phyloP scores from a whole-genome alignment of 35 echinoderm and acorn worm genomes.

The Lytechinus variegatus region DNA sequence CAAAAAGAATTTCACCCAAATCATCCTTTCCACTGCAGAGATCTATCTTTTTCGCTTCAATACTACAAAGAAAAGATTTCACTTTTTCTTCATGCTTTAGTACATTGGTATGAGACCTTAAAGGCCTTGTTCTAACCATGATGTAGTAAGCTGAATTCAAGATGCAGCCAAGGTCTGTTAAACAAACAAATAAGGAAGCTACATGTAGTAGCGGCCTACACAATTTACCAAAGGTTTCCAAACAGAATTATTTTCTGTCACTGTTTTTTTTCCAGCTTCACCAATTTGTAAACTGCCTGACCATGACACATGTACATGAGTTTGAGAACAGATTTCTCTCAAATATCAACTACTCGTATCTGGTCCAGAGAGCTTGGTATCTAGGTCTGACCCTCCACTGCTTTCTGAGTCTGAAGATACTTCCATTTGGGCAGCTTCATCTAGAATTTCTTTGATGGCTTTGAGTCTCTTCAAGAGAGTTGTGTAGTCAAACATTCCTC shows the following conservation, averaged over 20 bases:
- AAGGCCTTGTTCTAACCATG: neutral
- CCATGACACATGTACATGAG: neutral
- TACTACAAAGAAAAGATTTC: neutral
- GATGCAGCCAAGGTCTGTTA: too few species aligned
- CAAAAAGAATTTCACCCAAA: neutral
- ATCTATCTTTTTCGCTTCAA: neutral
- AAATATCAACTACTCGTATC: neutral
- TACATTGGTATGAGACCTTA: neutral
- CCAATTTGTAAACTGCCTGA: neutral
- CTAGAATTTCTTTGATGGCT: slow-evolving; percentile 66
- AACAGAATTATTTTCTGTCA: neutral
- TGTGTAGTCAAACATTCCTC: slow-evolving; percentile 78
- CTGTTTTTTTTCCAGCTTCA: neutral
- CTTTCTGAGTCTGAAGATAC: slow-evolving; percentile 65
- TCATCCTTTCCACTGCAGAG: neutral
- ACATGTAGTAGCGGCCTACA: neutral
- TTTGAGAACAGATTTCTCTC: neutral
- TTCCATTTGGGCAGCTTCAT: slow-evolving; percentile 43
- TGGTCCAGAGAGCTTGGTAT: slow-evolving; percentile 55
- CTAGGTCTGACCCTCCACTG: slow-evolving; percentile 87
- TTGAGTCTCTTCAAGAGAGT: slow-evolving; percentile 60
- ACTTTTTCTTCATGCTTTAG: neutral
- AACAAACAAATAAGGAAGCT: neutral
- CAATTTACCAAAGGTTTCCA: neutral
- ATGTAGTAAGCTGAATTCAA: neutral